A percentile compares a stretch with the other conserved stretches of the same genome.
Evolutionary conservation across 1,140 invertebrate genomes (phyloP).

Genomic region (Rhyzopertha dominica): DNA sequence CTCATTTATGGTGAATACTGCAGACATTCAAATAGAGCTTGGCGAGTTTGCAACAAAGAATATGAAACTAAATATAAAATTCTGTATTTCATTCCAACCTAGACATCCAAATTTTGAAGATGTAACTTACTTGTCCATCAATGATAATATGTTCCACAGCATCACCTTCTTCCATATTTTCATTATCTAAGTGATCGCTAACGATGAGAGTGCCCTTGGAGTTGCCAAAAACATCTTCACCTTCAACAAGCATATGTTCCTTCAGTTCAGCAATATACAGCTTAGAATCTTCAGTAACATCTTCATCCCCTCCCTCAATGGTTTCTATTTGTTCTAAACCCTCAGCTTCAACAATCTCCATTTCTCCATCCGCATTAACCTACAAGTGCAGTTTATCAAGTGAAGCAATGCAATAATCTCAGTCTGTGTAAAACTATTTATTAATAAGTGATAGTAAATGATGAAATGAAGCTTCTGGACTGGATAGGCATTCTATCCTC

Average conservation of each 20-base stretch:
- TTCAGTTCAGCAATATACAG: conserved; percentile 54
- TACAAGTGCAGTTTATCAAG: no score
- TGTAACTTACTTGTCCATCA: conserved; percentile 47
- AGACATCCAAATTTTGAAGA: no score
- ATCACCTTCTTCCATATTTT: conserved; percentile 41
- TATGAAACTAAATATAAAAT: no score
- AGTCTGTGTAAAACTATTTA: neutral
- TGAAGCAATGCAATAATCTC: no score
- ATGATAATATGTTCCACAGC: conserved; percentile 52
- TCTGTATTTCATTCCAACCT: no score
- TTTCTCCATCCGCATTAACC: conserved; percentile 39
- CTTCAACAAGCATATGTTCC: conserved; percentile 53
- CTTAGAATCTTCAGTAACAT: conserved; percentile 46
- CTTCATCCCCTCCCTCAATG: conserved; percentile 35
- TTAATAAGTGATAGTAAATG: no score
- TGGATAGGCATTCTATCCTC: no score
- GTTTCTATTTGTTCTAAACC: conserved; percentile 23
- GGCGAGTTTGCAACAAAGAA: no score
- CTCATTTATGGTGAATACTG: no score
- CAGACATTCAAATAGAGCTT: no score
- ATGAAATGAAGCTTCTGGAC: no score
- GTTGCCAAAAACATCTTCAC: conserved; percentile 44
- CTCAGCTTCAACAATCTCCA: conserved; percentile 34
- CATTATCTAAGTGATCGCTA: conserved; percentile 42
- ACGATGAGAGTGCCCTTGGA: conserved; percentile 39